Base-by-base conservation (phyloP, 2,888 invertebrate genomes). In the Disparrhopalites patrizii region DNA sequence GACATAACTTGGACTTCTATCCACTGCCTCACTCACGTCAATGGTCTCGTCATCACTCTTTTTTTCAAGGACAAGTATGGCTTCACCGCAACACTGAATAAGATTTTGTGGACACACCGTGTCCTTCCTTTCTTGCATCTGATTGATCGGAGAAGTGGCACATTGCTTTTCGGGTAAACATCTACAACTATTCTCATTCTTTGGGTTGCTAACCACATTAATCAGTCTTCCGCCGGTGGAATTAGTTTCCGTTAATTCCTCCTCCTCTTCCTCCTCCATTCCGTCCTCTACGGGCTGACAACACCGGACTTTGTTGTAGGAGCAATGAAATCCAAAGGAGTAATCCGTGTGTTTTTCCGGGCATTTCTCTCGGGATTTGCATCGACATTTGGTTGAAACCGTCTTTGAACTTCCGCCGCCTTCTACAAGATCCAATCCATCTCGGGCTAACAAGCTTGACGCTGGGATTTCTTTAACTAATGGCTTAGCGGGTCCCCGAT, bases 291-390 rank as follows among this genome's bases (percentile, higher is more conserved):
- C 60, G 1, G 74, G 70, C 47, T 68, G 64, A 40, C 74, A 74
- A 43, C 74, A 74, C 23, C 69, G 70, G 15, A 74, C 72, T 30
- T 67, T 71, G 61, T 63, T 69, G 62, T 73, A 69, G 0, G 72
- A 58, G 25, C 74, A 74, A 25, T 71, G 62, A 40, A 71, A 73
- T 18, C 73, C 71, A 50, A 73, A 72, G 23, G 70, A 67, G 62
- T 74, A 73, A 60, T 74, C 73, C 10, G 66, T 68, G 56, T 72
- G 67, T 33, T 71, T 67, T 7, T 70, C 67, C 7, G 68, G 69
- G 50, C 74, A 74, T n/a, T 63, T 68, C 1, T 54, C 56, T 40
- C 73, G 63, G 3, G 66, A 8, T 51, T 68, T 73, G 54, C 73
- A 73, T 5, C 28, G 40, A 54, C 73, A 73, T n/a, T 55, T 54